Percentiles rank a stretch among this genome's conserved stretches.
phyloP scores from a whole-genome alignment of 2,113 vertebrate species.

The Calyptomena viridis region DNA sequence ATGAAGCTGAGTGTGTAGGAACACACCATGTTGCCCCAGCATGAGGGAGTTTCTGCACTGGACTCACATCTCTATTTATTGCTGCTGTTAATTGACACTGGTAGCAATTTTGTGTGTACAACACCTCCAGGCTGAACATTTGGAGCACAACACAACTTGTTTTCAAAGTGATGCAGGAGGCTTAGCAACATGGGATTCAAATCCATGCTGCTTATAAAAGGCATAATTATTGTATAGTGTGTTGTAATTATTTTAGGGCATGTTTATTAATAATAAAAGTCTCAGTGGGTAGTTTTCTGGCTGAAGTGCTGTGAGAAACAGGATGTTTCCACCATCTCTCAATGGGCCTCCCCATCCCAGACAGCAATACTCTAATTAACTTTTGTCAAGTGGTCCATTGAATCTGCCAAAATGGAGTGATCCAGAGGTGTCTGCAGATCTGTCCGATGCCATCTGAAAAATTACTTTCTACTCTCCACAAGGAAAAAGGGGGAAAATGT shows the following conservation, averaged over 20 bases:
- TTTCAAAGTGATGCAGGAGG: background rate
- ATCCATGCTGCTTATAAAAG: background rate
- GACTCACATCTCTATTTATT: background rate
- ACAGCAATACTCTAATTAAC: slow-evolving; percentile 71
- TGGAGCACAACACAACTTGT: background rate
- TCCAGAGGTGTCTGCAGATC: slow-evolving; percentile 60
- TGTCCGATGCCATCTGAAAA: slow-evolving; percentile 55
- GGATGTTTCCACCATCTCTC: slow-evolving; percentile 43
- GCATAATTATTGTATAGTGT: slow-evolving; percentile 5
- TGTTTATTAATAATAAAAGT: slow-evolving; percentile 64
- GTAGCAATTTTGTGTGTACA: background rate
- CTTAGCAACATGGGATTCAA: slow-evolving; percentile 3
- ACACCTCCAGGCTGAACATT: background rate
- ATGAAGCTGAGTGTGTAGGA: background rate
- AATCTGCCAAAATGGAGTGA: slow-evolving; percentile 63
- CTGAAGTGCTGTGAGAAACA: slow-evolving; percentile 53
- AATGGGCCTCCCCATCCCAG: slow-evolving; percentile 54
- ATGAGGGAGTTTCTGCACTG: background rate
- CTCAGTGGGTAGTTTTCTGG: slow-evolving; percentile 21
- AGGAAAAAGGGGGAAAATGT: background rate
- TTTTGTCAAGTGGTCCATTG: slow-evolving; percentile 73
- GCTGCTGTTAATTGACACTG: background rate
- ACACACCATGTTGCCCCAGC: background rate
- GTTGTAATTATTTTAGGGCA: slow-evolving; percentile 18
- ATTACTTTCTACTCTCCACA: slow-evolving; percentile 1